Evolutionary conservation across 2,113 vertebrate genomes (phyloP), one percentile per base, ranked within the genome.

Genomic region (Vulpes lagopus): DNA sequence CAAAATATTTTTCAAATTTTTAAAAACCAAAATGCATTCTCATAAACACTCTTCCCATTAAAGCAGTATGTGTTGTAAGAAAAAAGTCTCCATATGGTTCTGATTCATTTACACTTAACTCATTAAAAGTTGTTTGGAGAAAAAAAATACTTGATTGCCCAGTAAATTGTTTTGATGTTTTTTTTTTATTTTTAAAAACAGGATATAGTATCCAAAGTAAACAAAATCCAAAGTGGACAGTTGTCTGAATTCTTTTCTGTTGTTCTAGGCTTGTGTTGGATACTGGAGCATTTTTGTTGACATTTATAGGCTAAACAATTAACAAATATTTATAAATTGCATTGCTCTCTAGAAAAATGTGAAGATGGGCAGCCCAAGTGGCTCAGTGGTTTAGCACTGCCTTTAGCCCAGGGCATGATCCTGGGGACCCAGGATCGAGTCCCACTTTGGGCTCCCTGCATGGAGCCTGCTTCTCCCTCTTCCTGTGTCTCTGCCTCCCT

Each of bases 1-100:
- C 80, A 97, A 97, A 96, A 96, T 97, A 97, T 97, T 98, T 97
- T 93, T 96, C 38, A 97, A 92, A 97, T 69, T 98, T 98, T 97
- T 95, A 93, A 93, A 98, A 97, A 92, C 59, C 64, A 74, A 96
- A 98, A 73, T 80, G 49, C 84, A 81, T 89, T 96, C 81, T 98
- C 85, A 94, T 96, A 97, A 97, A 97, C 97, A 97, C 95, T 89
- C 96, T 89, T 91, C 71, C 84, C 94, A 96, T 96, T 96, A 97
- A 96, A 94, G 90, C 94, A 51, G 20, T 91, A 76, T 79, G 10
- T 96, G 76, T 78, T 97, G 80, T 85, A 64, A 96, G 35, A 38
- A 73, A 96, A 96, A 97, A 96, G 78, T 82, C 60, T 80, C 95
- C 98, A 97, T 98, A 82, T 97, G 97, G 65, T 93, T 97, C 60